phyloP scores from a whole-genome alignment of 2,113 vertebrate genomes.

The Promerops cafer region DNA sequence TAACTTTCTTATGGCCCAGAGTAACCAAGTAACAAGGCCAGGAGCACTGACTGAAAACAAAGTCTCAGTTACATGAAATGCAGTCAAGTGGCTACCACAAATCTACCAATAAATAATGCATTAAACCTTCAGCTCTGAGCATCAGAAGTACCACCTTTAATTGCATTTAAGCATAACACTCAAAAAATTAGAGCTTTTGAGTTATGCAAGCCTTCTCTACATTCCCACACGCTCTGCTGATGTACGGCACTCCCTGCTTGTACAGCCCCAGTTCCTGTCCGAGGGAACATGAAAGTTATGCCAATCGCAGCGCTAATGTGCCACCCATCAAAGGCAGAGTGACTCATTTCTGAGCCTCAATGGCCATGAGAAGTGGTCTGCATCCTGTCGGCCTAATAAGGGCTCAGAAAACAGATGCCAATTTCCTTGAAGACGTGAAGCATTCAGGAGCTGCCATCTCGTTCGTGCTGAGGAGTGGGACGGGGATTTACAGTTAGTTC shows the following conservation, averaged over 20 bases:
- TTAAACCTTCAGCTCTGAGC: background rate
- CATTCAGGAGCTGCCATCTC: conserved; percentile 5
- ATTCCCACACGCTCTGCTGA: background rate
- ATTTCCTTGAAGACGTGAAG: background rate
- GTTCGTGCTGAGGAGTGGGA: background rate
- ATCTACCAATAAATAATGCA: background rate
- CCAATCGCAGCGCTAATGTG: background rate
- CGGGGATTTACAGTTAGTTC: background rate
- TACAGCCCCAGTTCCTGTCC: background rate
- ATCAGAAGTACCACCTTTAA: background rate
- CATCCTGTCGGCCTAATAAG: conserved; percentile 2
- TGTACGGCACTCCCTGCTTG: background rate
- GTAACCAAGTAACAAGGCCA: background rate
- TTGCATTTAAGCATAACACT: background rate
- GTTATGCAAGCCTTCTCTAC: background rate
- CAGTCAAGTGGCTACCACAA: background rate
- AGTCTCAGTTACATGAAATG: background rate
- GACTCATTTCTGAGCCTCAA: conserved; percentile 1
- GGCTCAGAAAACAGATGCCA: background rate
- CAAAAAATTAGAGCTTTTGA: background rate
- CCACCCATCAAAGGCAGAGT: background rate
- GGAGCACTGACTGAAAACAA: background rate
- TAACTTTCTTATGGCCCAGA: background rate
- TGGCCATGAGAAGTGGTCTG: background rate
- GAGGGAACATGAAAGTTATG: background rate